Base-by-base conservation (phyloP, 2,888 invertebrate species). In the Liodrosophila aerea region DNA sequence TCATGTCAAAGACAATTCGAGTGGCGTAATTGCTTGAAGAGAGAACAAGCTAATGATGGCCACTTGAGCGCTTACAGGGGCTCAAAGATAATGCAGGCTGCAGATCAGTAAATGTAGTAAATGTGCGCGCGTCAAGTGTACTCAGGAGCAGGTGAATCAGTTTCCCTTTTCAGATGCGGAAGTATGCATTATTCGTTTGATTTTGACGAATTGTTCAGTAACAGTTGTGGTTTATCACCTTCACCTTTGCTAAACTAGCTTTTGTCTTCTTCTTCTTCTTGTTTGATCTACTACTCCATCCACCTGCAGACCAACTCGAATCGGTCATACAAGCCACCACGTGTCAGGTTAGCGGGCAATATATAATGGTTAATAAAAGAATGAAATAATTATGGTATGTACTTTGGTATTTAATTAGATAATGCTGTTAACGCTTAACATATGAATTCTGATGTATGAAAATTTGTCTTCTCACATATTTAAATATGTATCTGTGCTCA, bases 141-240 rank as follows among this genome's bases (percentile, higher is more conserved):
- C 31, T n/a, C 53, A 47, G 47, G 62, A 77, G 84, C 82, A 83
- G 82, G 87, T 82, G 82, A 86, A 78, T 85, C 82, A 64, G 63
- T 58, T 57, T 41, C 46, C 57, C 51, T 15, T 13, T 27, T 16
- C 60, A 22, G 39, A 51, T 60, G 64, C 87, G 87, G 85, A 87
- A 87, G 85, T 82, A 82, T 76, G 87, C 85, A 50, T 68, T 78
- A 67, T 67, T 71, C 56, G 49, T 67, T 73, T 73, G 75, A 85
- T 78, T 85, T 75, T 70, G 63, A 72, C 68, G 73, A 44, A 53
- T 52, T 39, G 29, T 29, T 54, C 27, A 50, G 41, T 36, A 22
- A 13, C 39, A 34, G n/a, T 16, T 11, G 22, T 22, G 22, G 2
- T 5, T 4, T 22, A 22, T 22, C 22, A 22, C 22, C 5, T 5